Conservation (phyloP, 2,888 invertebrate genomes). For the Ophion ellenae region DNA sequence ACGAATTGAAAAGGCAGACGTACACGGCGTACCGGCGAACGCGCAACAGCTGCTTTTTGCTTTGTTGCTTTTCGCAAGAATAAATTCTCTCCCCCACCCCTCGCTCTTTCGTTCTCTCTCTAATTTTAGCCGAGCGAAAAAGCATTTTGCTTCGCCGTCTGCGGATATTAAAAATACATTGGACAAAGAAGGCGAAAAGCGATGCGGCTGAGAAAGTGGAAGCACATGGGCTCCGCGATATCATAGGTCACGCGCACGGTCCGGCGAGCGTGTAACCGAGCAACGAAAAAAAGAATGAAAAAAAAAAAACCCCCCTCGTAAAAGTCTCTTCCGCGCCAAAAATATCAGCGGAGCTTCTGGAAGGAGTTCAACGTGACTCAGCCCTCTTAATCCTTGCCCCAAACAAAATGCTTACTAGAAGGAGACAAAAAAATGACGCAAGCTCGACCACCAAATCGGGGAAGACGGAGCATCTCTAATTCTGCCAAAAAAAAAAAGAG, state of each 20-base stretch:
- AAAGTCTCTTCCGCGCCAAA: background rate
- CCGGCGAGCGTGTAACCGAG: constrained; percentile 45
- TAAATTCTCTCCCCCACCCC: constrained; percentile 1
- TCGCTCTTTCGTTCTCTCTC: constrained; percentile 46
- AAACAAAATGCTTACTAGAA: background rate
- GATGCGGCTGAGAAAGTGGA: constrained; percentile 42
- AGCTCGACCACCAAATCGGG: background rate
- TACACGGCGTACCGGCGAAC: constrained; percentile 5
- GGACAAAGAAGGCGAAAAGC: constrained; percentile 71
- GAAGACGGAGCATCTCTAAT: background rate
- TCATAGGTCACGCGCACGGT: constrained; percentile 61
- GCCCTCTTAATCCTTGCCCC: background rate
- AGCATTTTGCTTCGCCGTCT: constrained; percentile 74
- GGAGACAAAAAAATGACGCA: background rate
- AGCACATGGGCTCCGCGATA: constrained; percentile 51
- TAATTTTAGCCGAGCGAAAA: constrained; percentile 61
- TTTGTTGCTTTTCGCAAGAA: constrained; percentile 24
- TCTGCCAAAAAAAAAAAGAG: background rate
- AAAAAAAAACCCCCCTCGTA: background rate
- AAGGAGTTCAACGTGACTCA: background rate
- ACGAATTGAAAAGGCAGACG: background rate
- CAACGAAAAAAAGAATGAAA: background rate
- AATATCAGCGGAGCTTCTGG: background rate
- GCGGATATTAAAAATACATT: constrained; percentile 80
- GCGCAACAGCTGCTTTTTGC: constrained; percentile 32